phyloP scores from a whole-genome alignment of 2,113 vertebrate species.

The Sinocyclocheilus grahami region DNA sequence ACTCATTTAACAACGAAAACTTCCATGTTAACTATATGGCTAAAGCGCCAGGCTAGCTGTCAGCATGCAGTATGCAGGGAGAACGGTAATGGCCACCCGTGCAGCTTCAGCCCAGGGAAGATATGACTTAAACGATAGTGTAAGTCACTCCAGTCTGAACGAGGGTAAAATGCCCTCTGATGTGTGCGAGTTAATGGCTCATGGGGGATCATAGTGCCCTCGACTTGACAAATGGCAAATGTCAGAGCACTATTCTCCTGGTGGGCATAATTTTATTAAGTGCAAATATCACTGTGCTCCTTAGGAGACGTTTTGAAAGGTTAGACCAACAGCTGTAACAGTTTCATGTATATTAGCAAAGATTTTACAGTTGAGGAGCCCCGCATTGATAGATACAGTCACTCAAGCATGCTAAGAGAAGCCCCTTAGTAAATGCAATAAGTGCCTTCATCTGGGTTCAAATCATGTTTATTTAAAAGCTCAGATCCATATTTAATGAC shows the following conservation, averaged over 20 bases:
- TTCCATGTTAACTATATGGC: not conserved
- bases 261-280: constrained; percentile 85
- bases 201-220: constrained; percentile 74
- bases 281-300: constrained; percentile 84
- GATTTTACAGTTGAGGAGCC: constrained; percentile 71
- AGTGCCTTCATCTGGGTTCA: constrained; percentile 65
- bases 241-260: constrained; percentile 83
- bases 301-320: constrained; percentile 82
- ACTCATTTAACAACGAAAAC: not conserved
- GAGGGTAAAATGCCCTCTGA: constrained; percentile 52
- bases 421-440: constrained; percentile 78
- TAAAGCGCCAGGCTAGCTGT: constrained; percentile 14
- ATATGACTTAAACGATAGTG: constrained; percentile 48
- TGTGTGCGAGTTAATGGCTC: constrained; percentile 75
- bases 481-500: constrained; percentile 71
- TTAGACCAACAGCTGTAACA: constrained; percentile 81
- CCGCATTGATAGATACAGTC: constrained; percentile 73
- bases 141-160: constrained; percentile 39
- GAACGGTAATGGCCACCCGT: constrained; percentile 44
- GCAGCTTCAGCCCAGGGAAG: constrained; percentile 35
- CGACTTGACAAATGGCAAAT: constrained; percentile 85
- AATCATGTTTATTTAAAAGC: constrained; percentile 84
- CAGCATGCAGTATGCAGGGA: not conserved
- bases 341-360: constrained; percentile 78
- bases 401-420: constrained; percentile 74